Evolutionary conservation across 2,113 vertebrate genomes (phyloP), one percentile per base, ranked within the genome.

Genomic region (Aythya baeri): DNA sequence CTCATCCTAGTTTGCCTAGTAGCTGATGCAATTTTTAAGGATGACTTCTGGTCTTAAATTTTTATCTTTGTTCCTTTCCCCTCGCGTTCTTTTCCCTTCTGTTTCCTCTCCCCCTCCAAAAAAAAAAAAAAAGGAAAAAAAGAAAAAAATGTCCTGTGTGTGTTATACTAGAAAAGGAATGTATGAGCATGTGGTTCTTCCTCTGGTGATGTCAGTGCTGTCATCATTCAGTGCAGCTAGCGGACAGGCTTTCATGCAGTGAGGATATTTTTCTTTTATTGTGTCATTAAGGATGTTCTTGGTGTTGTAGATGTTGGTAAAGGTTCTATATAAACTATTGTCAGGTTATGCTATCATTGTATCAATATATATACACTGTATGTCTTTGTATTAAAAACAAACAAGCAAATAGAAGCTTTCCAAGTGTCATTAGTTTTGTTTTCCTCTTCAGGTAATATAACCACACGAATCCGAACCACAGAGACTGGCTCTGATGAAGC

Each of bases 401-500:
- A 1, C 46, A 34, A 68, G 16, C 49, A 55, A 61, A 41, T 3
- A 1, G 6, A 63, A 20, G 49, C 34, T 75, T 91, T 72, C 94
- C 83, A 18, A 4, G 86, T 84, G 71, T 96, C 97, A 95, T 96
- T 31, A 54, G 87, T 83, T 80, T 73, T 88, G 80, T 93, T 96
- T 97, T 93, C 94, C 71, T 96, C 95, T 66, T 16, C 98, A 99
- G 99, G 99, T 96, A 99, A 99, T 92, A 99, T 99, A 97, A 99
- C 99, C 32, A 99, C 99, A 55, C 97, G 99, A 34, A 98, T 99
- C 96, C 98, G 99, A 95, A 98, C 98, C 93, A 98, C 99, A 9
- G 99, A 99, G 95, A 98, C 98, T 21, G 98, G 99, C 97, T 99
- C 99, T 80, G 99, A 99, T 57, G 99, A 99, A 97, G 99, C 98